Evolutionary conservation across 1,140 invertebrate genomes (phyloP).

Genomic region (Drosophila tsacasi): DNA sequence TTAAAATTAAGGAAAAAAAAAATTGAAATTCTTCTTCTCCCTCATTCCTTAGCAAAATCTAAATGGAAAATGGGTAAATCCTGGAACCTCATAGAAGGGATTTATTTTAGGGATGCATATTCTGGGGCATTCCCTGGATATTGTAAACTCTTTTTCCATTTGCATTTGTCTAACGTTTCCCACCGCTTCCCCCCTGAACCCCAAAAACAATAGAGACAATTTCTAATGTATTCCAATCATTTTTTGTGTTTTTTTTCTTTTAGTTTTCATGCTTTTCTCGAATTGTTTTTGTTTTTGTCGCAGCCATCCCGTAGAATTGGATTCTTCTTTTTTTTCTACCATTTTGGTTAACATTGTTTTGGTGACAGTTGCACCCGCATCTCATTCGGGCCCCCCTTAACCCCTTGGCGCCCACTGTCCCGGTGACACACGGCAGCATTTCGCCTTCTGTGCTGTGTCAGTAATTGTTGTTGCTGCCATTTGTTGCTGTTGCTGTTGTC

Average conservation of each 20-base stretch:
- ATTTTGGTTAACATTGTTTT: conserved; percentile 70
- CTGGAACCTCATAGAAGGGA: background rate
- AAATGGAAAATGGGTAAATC: background rate
- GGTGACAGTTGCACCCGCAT: conserved; percentile 65
- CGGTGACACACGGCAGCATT: conserved; percentile 50
- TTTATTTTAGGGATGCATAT: background rate
- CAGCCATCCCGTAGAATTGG: conserved; percentile 21
- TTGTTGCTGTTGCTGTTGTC: conserved; percentile 40
- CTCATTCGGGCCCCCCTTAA: conserved; percentile 14
- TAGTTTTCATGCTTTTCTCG: conserved; percentile 39
- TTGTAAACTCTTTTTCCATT: conserved; percentile 22
- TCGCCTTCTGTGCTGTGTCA: conserved; percentile 58
- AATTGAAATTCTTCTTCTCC: background rate
- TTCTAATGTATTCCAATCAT: conserved; percentile 74
- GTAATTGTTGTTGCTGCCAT: conserved; percentile 47
- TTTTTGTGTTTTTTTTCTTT: conserved; percentile 32
- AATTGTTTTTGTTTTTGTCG: conserved; percentile 29
- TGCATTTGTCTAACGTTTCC: conserved; percentile 30
- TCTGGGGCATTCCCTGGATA: conserved; percentile 1
- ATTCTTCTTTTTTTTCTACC: conserved; percentile 36
- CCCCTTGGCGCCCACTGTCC: background rate
- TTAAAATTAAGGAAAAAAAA: background rate
- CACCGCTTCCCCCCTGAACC: background rate
- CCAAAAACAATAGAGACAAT: conserved; percentile 46
- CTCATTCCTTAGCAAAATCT: background rate